These are phyloP conservation scores for Pseudotriccus pelzelni DNA, from an alignment of 2,797 vertebrate genomes.

Conservation along the genomic window DNA sequence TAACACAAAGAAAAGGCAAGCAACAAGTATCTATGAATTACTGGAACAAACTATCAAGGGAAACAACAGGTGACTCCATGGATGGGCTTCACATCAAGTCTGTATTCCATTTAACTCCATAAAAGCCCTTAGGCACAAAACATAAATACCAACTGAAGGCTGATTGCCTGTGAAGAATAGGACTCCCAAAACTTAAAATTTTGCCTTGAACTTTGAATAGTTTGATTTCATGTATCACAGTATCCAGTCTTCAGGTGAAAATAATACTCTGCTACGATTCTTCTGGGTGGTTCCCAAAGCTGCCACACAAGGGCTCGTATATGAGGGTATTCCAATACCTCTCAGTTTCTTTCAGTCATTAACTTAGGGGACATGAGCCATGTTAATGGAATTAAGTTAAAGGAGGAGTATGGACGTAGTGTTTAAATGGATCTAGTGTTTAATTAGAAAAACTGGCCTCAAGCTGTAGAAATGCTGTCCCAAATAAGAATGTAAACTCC, in stretches of 20 bases:
- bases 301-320: not conserved
- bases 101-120: not conserved
- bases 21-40: not conserved
- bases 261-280: not conserved
- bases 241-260: not conserved
- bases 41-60: not conserved
- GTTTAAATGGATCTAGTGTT: not conserved
- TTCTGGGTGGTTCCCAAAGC: not conserved
- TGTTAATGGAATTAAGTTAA: not conserved
- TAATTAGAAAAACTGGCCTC: not conserved
- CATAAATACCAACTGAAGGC: not conserved
- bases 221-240: not conserved
- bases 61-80: not conserved
- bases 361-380: not conserved
- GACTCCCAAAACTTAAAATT: not conserved
- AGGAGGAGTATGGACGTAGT: not conserved
- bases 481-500: not conserved
- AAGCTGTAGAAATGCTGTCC: not conserved
- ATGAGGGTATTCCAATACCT: not conserved
- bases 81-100: fast-evolving
- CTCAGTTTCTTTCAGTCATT: not conserved
- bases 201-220: not conserved
- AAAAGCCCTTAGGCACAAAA: not conserved
- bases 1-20: not conserved
- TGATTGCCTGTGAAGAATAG: not conserved